Conservation (phyloP, 2,797 vertebrate species). For the Chelidonichthys spinosus region DNA sequence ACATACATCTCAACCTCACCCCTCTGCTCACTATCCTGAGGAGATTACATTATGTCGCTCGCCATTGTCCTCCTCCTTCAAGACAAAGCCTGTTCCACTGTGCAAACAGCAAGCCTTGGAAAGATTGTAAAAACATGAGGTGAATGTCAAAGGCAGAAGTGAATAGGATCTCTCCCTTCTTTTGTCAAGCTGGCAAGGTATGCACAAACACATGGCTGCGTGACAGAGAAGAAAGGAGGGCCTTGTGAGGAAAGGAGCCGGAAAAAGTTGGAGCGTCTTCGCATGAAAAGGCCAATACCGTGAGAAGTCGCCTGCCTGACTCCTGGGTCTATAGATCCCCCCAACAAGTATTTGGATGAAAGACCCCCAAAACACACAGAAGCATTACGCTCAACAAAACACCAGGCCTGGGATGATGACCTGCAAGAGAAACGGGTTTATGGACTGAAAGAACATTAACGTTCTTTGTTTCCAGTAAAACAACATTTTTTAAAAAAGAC, state of each 20-base stretch:
- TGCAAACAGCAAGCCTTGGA: constrained; percentile 76
- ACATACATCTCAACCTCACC: constrained; percentile 73
- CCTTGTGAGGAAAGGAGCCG: constrained; percentile 70
- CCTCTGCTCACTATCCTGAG: constrained; percentile 66
- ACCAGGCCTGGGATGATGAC: constrained; percentile 38
- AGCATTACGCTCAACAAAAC: constrained; percentile 44
- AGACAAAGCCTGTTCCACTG: constrained; percentile 80
- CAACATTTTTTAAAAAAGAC: not conserved
- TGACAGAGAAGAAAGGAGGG: constrained; percentile 88
- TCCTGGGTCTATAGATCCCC: constrained; percentile 56
- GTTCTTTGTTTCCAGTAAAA: not conserved
- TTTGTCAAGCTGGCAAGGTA: constrained; percentile 81
- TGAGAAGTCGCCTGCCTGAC: constrained; percentile 74
- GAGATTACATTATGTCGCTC: constrained; percentile 78
- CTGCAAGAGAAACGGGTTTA: not conserved
- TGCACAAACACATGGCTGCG: constrained; percentile 90
- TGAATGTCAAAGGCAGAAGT: constrained; percentile 78
- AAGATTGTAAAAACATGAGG: constrained; percentile 82
- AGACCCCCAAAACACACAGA: constrained; percentile 59
- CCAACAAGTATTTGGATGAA: constrained; percentile 55
- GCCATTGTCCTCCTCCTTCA: constrained; percentile 72
- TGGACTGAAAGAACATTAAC: not conserved
- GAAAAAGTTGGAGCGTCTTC: constrained; percentile 72
- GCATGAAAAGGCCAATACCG: constrained; percentile 72
- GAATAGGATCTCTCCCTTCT: constrained; percentile 77